Conservation (phyloP, 2,888 invertebrate species). For the Oegoconia quadripuncta region DNA sequence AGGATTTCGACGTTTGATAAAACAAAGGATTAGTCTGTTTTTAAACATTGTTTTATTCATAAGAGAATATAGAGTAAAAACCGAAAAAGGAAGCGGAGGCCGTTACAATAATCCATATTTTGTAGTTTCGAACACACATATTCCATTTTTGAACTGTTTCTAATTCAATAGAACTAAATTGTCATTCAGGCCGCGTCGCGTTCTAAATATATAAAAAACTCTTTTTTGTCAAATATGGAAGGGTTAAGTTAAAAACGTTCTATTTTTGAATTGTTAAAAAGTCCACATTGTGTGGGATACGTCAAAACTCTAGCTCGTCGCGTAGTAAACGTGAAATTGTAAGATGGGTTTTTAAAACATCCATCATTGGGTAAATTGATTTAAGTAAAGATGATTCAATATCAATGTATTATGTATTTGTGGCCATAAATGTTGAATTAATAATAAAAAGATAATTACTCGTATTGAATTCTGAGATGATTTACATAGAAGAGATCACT, state of each 20-base stretch:
- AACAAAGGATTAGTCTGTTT: constrained; percentile 6
- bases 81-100: constrained; percentile 30
- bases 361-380: too few relatives aligned
- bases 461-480: too few relatives aligned
- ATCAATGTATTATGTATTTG: too few relatives aligned
- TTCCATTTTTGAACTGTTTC: constrained; percentile 67
- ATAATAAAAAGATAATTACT: too few relatives aligned
- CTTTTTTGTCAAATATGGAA: constrained; percentile 79
- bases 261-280: constrained; percentile 79
- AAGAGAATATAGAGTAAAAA: constrained; percentile 27
- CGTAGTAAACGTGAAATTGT: constrained; percentile 38
- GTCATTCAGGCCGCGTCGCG: constrained; percentile 67
- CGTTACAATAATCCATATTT: constrained; percentile 60
- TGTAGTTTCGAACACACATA: constrained; percentile 42
- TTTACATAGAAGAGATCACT: too few relatives aligned
- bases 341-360: too few relatives aligned
- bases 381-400: too few relatives aligned
- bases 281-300: constrained; percentile 78
- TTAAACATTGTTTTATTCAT: constrained; percentile 28
- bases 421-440: too few relatives aligned
- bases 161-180: constrained; percentile 72
- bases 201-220: constrained; percentile 74
- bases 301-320: constrained; percentile 70
- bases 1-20: constrained; percentile 1
- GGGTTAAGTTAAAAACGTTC: constrained; percentile 79